Conservation (phyloP, 2,888 invertebrate genomes). For the Tetanocera ferruginea region DNA sequence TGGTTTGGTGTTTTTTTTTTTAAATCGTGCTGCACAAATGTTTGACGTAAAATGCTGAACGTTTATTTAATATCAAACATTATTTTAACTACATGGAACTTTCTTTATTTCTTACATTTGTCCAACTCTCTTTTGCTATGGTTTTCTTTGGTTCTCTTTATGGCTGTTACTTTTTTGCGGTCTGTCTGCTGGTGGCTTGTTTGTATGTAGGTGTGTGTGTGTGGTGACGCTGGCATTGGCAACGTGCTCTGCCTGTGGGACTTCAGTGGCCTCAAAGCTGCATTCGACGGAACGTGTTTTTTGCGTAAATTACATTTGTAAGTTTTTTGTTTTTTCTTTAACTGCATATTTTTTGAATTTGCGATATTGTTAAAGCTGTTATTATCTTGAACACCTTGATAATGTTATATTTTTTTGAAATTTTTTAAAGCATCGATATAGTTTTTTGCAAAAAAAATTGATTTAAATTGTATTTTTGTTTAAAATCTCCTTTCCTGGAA, state of each 20-base stretch:
- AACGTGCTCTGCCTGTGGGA: constrained; percentile 7
- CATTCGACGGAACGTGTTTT: constrained; percentile 22
- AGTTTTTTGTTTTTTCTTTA: neutral
- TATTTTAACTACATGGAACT: constrained; percentile 30
- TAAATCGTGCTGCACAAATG: neutral
- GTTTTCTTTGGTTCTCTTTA: neutral
- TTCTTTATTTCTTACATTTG: neutral
- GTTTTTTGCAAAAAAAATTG: too few species aligned
- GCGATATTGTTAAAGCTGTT: too few species aligned
- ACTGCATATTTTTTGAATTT: too few species aligned
- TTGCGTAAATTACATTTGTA: constrained; percentile 22
- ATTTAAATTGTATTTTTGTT: too few species aligned
- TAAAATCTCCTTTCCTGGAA: too few species aligned
- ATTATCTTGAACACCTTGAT: too few species aligned
- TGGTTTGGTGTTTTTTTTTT: neutral
- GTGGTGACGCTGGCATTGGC: neutral
- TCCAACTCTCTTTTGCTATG: neutral
- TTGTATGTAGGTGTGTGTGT: neutral
- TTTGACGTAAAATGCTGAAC: constrained; percentile 23
- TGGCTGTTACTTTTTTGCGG: neutral
- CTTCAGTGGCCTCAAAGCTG: neutral
- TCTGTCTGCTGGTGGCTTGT: neutral
- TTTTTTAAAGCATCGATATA: too few species aligned
- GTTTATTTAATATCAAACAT: constrained; percentile 36
- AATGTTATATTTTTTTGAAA: too few species aligned